phyloP scores from a whole-genome alignment of 2,888 invertebrate species.

The Scaptomyza cyrtandrae region DNA sequence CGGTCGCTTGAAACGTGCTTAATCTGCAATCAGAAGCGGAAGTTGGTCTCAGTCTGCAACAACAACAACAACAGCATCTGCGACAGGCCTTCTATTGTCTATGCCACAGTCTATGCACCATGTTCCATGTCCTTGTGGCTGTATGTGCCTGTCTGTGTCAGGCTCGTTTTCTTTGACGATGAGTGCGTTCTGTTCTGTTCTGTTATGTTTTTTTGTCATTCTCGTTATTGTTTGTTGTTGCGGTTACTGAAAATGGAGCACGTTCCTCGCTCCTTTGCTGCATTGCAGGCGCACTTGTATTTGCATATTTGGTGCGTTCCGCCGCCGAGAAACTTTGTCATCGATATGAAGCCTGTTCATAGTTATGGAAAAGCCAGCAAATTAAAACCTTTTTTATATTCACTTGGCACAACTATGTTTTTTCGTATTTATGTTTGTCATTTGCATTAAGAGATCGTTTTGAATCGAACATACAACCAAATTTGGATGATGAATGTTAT shows the following conservation, averaged over 20 bases:
- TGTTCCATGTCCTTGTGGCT: slow-evolving; percentile 5
- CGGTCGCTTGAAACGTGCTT: slow-evolving; percentile 73
- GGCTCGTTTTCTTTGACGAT: slow-evolving; percentile 57
- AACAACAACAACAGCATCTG: slow-evolving; percentile 25
- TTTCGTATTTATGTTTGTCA: slow-evolving; percentile 2
- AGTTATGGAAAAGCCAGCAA: slow-evolving; percentile 32
- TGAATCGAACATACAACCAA: neutral
- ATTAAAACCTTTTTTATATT: too few species aligned
- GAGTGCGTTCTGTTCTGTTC: slow-evolving; percentile 52
- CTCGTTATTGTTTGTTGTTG: slow-evolving; percentile 21
- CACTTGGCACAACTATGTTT: slow-evolving; percentile 5
- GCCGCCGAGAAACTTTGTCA: slow-evolving; percentile 43
- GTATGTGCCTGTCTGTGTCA: slow-evolving; percentile 29
- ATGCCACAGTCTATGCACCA: slow-evolving; percentile 13
- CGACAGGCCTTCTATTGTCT: slow-evolving; percentile 42
- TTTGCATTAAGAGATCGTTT: slow-evolving; percentile 12
- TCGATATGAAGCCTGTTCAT: slow-evolving; percentile 44
- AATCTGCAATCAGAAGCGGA: slow-evolving; percentile 80
- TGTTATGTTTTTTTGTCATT: slow-evolving; percentile 17
- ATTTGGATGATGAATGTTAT: too few species aligned
- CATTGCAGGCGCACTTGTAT: slow-evolving; percentile 78
- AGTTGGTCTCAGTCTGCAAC: slow-evolving; percentile 62
- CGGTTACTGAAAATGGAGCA: slow-evolving; percentile 51
- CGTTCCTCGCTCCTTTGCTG: slow-evolving; percentile 62
- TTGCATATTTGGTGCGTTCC: slow-evolving; percentile 62